Evolutionary conservation across 2,888 invertebrate species (phyloP), one percentile per base, ranked within the genome.

Genomic region (Eupithecia vulgata): DNA sequence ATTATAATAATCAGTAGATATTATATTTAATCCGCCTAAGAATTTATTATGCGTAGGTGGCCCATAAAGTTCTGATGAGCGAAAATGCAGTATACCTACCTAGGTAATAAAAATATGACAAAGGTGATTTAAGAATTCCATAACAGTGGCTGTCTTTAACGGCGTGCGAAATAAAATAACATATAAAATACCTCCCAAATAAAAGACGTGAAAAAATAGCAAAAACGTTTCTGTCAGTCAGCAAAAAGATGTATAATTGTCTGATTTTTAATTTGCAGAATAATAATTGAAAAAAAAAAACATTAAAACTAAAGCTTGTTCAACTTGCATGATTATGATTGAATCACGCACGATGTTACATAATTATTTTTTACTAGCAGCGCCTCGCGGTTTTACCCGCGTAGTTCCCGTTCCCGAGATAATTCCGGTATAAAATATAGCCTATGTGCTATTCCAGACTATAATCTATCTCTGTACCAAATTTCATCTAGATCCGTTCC

Each of bases 1-100:
- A 67, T 64, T 71, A 68, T 64, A 67, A 61, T 76, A 77, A 71
- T 74, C 74, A 69, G 76, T 13, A 17, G 73, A 57, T 59, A 76
- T 69, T 73, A 52, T 61, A 35, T 61, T 64, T 67, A 52, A 69
- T 67, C 67, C 34, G 34, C 34, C 10, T 42, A 52, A 68, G 52
- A 62, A 69, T 64, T 73, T 70, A 48, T 67, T 68, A 40, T 67
- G 68, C 72, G 74, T 76, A 72, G 77, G 73, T 21, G 21, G 70
- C 52, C n/a, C 52, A 70, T 73, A 74, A 75, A 75, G 15, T 40
- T 72, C 52, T 68, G 67, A 73, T 69, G 40, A 72, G 73, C 37
- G 10, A 72, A 70, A 65, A 48, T 70, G n/a, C 66, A 69, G 65
- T 72, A 35, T 64, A 12, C 17, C 62, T 62, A 62, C 52, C 21